Conservation (phyloP, 64 coral and sea anemone genomes). For the Stichodactyla helianthus region DNA sequence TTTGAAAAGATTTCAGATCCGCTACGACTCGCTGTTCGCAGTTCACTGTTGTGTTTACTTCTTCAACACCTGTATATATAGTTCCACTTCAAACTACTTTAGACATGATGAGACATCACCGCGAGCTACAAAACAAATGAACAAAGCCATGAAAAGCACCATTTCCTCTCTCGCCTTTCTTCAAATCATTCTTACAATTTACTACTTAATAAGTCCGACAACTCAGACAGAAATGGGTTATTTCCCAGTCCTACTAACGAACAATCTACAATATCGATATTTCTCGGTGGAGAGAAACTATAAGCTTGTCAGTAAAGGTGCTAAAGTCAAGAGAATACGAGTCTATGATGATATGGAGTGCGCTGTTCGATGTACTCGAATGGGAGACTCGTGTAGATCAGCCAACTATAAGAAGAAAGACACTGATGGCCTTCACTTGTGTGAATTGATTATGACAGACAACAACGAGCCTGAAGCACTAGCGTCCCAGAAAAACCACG, state of each 20-base stretch:
- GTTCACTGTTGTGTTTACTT: not conserved
- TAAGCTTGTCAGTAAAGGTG: not conserved
- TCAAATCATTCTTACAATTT: not conserved
- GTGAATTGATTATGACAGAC: not conserved
- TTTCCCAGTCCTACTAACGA: not conserved
- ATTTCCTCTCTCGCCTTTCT: not conserved
- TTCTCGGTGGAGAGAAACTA: slow-evolving; percentile 6
- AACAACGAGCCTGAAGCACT: not conserved
- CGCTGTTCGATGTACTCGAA: not conserved
- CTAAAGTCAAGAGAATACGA: slow-evolving; percentile 5
- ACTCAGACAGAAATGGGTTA: not conserved
- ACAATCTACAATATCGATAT: not conserved
- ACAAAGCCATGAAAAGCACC: not conserved
- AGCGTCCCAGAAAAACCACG: not conserved
- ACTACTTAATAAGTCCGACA: not conserved
- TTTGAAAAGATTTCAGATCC: not conserved
- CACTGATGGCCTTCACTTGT: not conserved
- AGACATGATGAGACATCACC: not conserved
- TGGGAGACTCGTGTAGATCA: slow-evolving; percentile 3
- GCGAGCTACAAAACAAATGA: not conserved
- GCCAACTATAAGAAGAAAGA: not conserved
- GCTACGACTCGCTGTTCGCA: not conserved
- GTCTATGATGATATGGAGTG: slow-evolving; percentile 14
- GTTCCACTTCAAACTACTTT: not conserved
- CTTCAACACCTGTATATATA: not conserved